Evolutionary conservation across 1,140 invertebrate genomes (phyloP).

Genomic region (Ostrea denselamellosa): DNA sequence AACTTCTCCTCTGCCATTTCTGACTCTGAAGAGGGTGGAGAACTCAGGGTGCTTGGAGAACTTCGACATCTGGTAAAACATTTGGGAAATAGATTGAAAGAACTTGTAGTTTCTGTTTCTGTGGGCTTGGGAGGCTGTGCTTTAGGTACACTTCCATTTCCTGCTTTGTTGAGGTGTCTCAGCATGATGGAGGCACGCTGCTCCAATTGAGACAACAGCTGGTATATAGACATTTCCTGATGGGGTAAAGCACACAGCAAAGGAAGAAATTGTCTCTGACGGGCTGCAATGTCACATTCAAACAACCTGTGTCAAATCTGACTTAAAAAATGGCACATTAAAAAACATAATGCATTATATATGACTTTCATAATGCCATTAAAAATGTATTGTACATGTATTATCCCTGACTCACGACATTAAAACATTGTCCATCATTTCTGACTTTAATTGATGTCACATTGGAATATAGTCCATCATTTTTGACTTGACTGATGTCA

Average conservation of each 20-base stretch:
- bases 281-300: slow-evolving; percentile 52
- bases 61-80: slow-evolving; percentile 54
- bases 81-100: slow-evolving; percentile 52
- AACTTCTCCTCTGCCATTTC: slow-evolving; percentile 64
- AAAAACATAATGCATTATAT: too few species aligned
- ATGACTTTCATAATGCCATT: too few species aligned
- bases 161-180: slow-evolving; percentile 64
- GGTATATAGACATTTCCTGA: slow-evolving; percentile 61
- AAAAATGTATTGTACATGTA: too few species aligned
- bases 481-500: too few species aligned
- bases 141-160: slow-evolving; percentile 64
- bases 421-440: too few species aligned
- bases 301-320: too few species aligned
- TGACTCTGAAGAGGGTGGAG: slow-evolving; percentile 45
- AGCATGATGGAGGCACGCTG: slow-evolving; percentile 61
- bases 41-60: slow-evolving; percentile 46
- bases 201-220: slow-evolving; percentile 62
- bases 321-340: too few species aligned
- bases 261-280: slow-evolving; percentile 63
- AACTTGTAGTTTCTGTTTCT: slow-evolving; percentile 42
- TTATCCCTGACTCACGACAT: too few species aligned
- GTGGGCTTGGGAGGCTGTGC: slow-evolving; percentile 14
- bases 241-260: slow-evolving; percentile 61
- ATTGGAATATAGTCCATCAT: too few species aligned
- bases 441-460: too few species aligned